Conservation (phyloP, 2,888 invertebrate species). For the Drosophila stalkeri region DNA sequence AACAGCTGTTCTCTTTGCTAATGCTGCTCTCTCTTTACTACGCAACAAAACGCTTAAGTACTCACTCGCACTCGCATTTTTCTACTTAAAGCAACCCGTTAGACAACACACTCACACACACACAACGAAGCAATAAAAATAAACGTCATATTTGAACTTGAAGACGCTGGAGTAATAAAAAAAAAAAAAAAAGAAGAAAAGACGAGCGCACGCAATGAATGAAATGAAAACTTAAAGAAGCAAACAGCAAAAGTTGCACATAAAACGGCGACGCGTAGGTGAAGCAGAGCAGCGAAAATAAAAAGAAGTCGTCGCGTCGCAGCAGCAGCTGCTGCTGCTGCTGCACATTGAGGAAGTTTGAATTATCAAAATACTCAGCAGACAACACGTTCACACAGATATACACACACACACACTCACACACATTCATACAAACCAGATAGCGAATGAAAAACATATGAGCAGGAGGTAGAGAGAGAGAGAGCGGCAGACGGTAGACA, state of each 20-base stretch:
- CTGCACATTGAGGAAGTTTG: constrained; percentile 58
- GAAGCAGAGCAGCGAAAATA: constrained; percentile 47
- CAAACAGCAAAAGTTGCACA: constrained; percentile 36
- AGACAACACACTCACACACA: not conserved
- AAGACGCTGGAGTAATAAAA: constrained; percentile 37
- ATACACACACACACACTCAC: constrained; percentile 10
- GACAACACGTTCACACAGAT: constrained; percentile 14
- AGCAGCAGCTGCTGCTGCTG: constrained; percentile 30
- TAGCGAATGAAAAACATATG: constrained; percentile 48
- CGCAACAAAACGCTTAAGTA: not conserved
- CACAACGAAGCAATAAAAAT: constrained; percentile 23
- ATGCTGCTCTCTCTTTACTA: not conserved
- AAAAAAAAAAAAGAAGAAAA: not conserved
- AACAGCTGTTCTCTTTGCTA: not conserved
- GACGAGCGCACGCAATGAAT: constrained; percentile 47
- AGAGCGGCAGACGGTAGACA: constrained; percentile 10
- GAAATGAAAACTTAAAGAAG: constrained; percentile 58
- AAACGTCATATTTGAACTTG: constrained; percentile 57
- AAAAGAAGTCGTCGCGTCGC: constrained; percentile 41
- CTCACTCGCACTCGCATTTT: no score
- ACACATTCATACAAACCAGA: constrained; percentile 17
- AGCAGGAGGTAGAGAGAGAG: constrained; percentile 23
- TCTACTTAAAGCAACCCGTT: constrained; percentile 12
- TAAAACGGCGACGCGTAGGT: constrained; percentile 52
- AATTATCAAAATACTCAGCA: constrained; percentile 61